Percentiles rank a stretch among this genome's conserved stretches.
Conservation (phyloP, 1,140 invertebrate species). For the Drosophila mojavensis region DNA sequence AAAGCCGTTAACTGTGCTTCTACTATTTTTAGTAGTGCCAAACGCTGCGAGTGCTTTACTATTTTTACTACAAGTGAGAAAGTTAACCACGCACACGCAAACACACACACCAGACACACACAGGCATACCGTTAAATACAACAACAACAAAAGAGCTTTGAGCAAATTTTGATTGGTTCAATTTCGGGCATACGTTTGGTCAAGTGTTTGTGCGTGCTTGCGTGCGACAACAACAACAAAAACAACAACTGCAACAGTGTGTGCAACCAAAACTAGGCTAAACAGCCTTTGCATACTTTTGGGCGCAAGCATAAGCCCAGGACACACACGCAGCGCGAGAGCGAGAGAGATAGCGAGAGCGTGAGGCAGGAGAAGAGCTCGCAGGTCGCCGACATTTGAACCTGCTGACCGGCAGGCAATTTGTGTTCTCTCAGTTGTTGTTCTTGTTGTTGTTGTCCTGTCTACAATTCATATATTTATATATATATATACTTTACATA, state of each 20-base stretch:
- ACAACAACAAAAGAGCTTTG: neutral
- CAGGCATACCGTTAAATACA: slow-evolving; percentile 2
- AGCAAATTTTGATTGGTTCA: slow-evolving; percentile 11
- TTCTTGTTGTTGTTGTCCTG: slow-evolving; percentile 13
- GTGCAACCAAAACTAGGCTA: slow-evolving; percentile 69
- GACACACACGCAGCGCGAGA: neutral
- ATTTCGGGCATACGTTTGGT: slow-evolving; percentile 8
- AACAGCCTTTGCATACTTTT: slow-evolving; percentile 75
- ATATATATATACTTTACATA: neutral
- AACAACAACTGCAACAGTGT: slow-evolving; percentile 30
- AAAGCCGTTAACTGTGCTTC: slow-evolving; percentile 38
- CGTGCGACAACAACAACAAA: slow-evolving; percentile 24
- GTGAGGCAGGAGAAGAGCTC: slow-evolving; percentile 1
- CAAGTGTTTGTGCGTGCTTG: slow-evolving; percentile 5
- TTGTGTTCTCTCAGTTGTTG: neutral
- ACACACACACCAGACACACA: neutral
- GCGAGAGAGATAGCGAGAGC: neutral
- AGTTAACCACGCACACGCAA: neutral
- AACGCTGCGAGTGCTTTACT: slow-evolving; percentile 45
- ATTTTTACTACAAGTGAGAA: slow-evolving; percentile 36
- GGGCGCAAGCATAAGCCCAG: slow-evolving; percentile 32
- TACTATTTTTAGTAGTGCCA: slow-evolving; percentile 45
- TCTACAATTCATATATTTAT: neutral
- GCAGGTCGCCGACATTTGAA: slow-evolving; percentile 81
- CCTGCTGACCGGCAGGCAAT: slow-evolving; percentile 61